Evolutionary conservation across 2,888 invertebrate genomes (phyloP), one percentile per base, ranked within the genome.

Genomic region (Paralinhomoeus sp.): DNA sequence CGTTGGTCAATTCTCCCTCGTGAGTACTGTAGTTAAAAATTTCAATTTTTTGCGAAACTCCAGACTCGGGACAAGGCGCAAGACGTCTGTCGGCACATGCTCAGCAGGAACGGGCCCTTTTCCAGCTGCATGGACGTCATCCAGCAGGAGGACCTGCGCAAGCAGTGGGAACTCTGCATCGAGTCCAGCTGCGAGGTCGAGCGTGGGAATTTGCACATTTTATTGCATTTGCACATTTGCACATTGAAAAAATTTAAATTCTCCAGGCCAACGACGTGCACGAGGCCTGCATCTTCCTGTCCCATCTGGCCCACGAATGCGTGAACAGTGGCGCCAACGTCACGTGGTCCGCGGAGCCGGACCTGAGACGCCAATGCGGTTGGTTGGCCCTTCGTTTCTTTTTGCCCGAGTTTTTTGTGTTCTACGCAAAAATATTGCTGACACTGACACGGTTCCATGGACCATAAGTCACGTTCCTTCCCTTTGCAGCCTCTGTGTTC

Each of bases 281-380:
- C 34, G 45, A 33, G 18, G 43, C 46, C 3, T 46, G 46, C 37
- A 24, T 39, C 13, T 37, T 40, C 31, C 40, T 46, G 18, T 40
- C 43, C 15, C 39, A 46, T 24, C 9, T 46, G 21, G 46, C 46
- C 2, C 46, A 46, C 24, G 3, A 17, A 40, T 46, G 46, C 22
- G 24, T 24, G 3, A 39, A 33, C 17, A 35, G 9, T 3, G 43
- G 40, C 3, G 46, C 40, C 21, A 38, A 43, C 24, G 24, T 23
- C 2, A 39, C 39, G 13, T 46, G 46, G 46, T 2, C 20, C 15
- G 2, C 17, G 3, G 45, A 45, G n/a, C 2, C 23, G 15, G 15
- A 3, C 24, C 7, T 44, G 17, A 13, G 23, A 12, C 3, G 20
- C 9, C 15, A 36, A 22, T 44, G 44, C 44, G 17, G 41, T 42